These are phyloP conservation scores for Sula dactylatra DNA, from an alignment of 2,113 vertebrate species.

Conservation along the genomic window DNA sequence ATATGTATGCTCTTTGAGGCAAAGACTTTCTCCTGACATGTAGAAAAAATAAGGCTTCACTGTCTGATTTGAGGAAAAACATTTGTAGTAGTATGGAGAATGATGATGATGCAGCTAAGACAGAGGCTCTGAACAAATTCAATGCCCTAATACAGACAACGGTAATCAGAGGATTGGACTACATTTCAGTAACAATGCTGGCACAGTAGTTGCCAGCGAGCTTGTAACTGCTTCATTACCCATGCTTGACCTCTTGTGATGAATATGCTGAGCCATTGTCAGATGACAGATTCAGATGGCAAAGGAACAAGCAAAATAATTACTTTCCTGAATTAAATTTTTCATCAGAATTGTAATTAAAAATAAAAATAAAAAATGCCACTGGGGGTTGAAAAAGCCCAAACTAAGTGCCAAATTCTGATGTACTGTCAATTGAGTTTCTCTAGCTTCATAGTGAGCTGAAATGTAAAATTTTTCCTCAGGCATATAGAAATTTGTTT, in stretches of 20 bases:
- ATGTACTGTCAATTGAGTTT: neutral
- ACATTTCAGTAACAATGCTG: neutral
- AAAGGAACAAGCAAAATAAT: slow-evolving; percentile 45
- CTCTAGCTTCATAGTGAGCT: neutral
- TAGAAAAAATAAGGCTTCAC: neutral
- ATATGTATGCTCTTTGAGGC: neutral
- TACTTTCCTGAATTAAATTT: slow-evolving; percentile 30
- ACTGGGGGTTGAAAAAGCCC: neutral
- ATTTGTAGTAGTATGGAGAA: neutral
- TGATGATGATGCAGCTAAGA: neutral
- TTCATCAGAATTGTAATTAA: slow-evolving; percentile 39
- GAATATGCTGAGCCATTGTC: neutral
- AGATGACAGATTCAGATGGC: slow-evolving; percentile 25
- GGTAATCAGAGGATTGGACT: neutral
- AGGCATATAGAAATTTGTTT: neutral
- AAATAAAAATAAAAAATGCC: slow-evolving; percentile 35
- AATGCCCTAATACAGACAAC: neutral
- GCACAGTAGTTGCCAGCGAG: neutral
- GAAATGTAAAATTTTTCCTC: neutral
- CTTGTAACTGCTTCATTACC: slow-evolving; percentile 27
- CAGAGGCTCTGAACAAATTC: neutral
- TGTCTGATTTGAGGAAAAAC: neutral
- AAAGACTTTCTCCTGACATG: neutral
- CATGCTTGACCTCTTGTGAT: slow-evolving; percentile 28
- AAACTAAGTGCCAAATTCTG: neutral